These are phyloP conservation scores for Drosophila neonasuta DNA, from an alignment of 2,888 invertebrate species.

Conservation along the genomic window DNA sequence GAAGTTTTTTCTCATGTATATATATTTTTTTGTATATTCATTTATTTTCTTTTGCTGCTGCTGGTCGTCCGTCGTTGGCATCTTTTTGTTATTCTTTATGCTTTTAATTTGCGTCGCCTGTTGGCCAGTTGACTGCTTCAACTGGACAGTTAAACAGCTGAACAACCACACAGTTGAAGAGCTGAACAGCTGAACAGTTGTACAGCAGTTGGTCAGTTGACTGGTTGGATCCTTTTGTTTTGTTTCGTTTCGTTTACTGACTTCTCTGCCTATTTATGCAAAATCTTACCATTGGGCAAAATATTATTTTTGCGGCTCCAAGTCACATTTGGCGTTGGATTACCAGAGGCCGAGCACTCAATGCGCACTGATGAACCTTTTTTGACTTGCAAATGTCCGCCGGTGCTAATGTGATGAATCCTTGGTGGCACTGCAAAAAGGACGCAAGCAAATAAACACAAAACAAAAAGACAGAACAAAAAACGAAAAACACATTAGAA, in stretches of 20 bases:
- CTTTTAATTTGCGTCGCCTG: conserved; percentile 48
- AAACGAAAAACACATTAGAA: conserved; percentile 74
- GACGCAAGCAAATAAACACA: conserved; percentile 46
- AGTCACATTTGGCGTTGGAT: conserved; percentile 90
- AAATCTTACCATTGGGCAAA: conserved; percentile 82
- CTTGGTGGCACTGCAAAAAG: conserved; percentile 85
- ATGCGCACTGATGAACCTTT: conserved; percentile 90
- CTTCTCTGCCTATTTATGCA: conserved; percentile 58
- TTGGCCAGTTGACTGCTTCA: conserved; percentile 28
- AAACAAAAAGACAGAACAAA: conserved; percentile 22
- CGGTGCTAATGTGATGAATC: conserved; percentile 85
- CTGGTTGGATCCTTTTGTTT: conserved; percentile 37
- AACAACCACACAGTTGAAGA: conserved; percentile 9
- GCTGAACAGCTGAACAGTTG: conserved; percentile 18
- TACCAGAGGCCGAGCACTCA: conserved; percentile 89
- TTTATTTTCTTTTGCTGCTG: conserved; percentile 47
- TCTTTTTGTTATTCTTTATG: conserved; percentile 47
- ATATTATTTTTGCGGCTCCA: conserved; percentile 86
- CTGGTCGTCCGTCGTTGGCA: background rate
- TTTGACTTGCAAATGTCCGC: conserved; percentile 86
- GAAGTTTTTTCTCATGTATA: conserved; percentile 57
- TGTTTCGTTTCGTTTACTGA: background rate
- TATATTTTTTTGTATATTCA: conserved; percentile 61
- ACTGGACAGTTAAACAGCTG: conserved; percentile 23
- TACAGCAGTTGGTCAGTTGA: conserved; percentile 15